Evolutionary conservation across 2,888 invertebrate genomes (phyloP).

Genomic region (Emmelina monodactyla): DNA sequence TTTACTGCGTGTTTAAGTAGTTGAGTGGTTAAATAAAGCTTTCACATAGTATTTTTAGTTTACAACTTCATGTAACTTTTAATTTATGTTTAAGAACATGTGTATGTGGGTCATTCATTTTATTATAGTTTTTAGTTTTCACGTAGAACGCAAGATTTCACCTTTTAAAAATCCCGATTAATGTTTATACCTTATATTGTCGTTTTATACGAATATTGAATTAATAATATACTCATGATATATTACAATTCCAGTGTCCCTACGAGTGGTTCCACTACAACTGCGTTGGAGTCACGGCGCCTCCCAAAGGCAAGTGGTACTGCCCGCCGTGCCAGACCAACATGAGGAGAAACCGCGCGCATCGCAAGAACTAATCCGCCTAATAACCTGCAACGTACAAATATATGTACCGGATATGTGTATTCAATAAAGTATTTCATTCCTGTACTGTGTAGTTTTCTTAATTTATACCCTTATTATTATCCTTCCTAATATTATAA

Average conservation of each 20-base stretch:
- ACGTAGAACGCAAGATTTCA: too few species aligned
- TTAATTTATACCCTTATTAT: not conserved
- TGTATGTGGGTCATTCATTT: too few species aligned
- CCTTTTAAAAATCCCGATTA: too few species aligned
- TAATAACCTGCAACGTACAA: not conserved
- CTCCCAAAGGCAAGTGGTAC: conserved; percentile 99
- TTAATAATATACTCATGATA: not conserved
- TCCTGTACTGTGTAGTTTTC: not conserved
- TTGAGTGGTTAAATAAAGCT: too few species aligned
- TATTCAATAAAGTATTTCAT: conserved; percentile 21
- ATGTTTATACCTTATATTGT: too few species aligned
- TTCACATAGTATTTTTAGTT: too few species aligned
- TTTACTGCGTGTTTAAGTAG: too few species aligned
- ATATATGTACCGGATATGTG: too few species aligned
- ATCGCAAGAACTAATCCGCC: conserved; percentile 78
- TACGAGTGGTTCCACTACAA: conserved; percentile 99
- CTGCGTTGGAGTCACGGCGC: conserved; percentile 94
- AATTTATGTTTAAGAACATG: too few species aligned
- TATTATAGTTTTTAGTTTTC: too few species aligned
- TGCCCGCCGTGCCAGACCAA: conserved; percentile 94
- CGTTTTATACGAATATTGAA: too few species aligned
- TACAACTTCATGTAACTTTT: too few species aligned
- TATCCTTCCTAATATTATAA: not conserved
- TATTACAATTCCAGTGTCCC: conserved; percentile 75
- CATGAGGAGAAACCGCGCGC: conserved; percentile 81